A percentile compares a stretch with the other conserved stretches of the same genome.
phyloP scores from a whole-genome alignment of 1,140 invertebrate genomes.

The Cyclina sinensis region DNA sequence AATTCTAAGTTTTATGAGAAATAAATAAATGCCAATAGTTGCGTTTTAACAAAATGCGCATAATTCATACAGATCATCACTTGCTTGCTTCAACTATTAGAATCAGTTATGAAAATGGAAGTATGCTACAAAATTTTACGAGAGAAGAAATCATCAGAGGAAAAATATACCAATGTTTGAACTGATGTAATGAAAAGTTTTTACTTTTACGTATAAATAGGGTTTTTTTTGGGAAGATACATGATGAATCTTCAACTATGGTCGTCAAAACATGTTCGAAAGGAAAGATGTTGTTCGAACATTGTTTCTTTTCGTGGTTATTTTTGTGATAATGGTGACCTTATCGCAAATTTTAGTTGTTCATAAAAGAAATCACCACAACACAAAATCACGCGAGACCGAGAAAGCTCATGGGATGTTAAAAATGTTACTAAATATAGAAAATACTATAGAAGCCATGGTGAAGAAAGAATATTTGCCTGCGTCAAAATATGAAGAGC shows the following conservation, averaged over 20 bases:
- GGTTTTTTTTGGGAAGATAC: too few species aligned
- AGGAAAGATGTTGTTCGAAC: constrained; percentile 47
- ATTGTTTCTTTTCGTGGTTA: constrained; percentile 22
- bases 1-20: too few species aligned
- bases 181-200: too few species aligned
- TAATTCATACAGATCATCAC: too few species aligned
- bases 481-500: constrained; percentile 1
- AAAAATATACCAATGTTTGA: too few species aligned
- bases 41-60: too few species aligned
- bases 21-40: too few species aligned
- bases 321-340: constrained; percentile 38
- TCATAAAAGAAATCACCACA: constrained; percentile 38
- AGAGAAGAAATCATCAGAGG: too few species aligned
- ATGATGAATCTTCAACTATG: constrained; percentile 29
- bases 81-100: too few species aligned
- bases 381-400: not conserved
- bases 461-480: constrained; percentile 44
- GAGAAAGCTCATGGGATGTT: not conserved
- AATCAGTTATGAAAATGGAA: too few species aligned
- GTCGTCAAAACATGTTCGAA: constrained; percentile 48
- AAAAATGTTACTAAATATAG: not conserved
- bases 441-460: constrained; percentile 38
- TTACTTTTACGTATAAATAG: too few species aligned
- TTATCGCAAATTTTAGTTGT: constrained; percentile 54
- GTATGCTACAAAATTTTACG: too few species aligned